phyloP scores from a whole-genome alignment of 2,113 vertebrate genomes.

The Callorhinus ursinus region DNA sequence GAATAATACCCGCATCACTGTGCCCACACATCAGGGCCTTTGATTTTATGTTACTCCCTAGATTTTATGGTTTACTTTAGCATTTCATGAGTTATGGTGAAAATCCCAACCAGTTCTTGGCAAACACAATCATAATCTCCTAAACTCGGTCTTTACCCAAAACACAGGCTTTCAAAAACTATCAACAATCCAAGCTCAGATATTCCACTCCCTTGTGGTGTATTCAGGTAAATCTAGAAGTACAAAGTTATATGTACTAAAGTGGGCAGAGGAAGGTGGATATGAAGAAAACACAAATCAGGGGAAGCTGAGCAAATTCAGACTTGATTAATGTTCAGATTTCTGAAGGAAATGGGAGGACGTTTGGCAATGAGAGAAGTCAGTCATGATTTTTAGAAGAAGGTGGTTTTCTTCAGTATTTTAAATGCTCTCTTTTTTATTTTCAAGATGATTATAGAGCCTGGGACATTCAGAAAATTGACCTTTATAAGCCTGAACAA shows the following conservation, averaged over 20 bases:
- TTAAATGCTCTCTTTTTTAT: slow-evolving; percentile 50
- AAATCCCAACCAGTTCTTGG: not conserved
- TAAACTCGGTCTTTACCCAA: not conserved
- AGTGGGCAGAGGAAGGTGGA: not conserved
- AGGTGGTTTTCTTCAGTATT: not conserved
- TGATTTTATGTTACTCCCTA: not conserved
- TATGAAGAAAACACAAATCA: not conserved
- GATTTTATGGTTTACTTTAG: not conserved
- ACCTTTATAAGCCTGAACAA: slow-evolving; percentile 83
- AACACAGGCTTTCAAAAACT: not conserved
- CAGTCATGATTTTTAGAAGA: not conserved
- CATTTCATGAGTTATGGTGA: not conserved
- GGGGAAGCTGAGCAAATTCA: not conserved
- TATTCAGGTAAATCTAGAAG: not conserved
- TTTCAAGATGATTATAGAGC: slow-evolving; percentile 89
- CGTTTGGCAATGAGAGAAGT: not conserved
- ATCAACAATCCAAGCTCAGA: not conserved
- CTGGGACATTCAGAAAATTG: slow-evolving; percentile 85
- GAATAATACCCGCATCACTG: not conserved
- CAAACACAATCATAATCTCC: not conserved
- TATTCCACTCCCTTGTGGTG: not conserved
- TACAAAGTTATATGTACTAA: not conserved
- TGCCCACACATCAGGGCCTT: not conserved
- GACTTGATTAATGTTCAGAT: not conserved
- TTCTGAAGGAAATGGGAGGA: not conserved